Evolutionary conservation across 2,888 invertebrate species (phyloP), one percentile per base, ranked within the genome.

Genomic region (Lochmaea capreae): DNA sequence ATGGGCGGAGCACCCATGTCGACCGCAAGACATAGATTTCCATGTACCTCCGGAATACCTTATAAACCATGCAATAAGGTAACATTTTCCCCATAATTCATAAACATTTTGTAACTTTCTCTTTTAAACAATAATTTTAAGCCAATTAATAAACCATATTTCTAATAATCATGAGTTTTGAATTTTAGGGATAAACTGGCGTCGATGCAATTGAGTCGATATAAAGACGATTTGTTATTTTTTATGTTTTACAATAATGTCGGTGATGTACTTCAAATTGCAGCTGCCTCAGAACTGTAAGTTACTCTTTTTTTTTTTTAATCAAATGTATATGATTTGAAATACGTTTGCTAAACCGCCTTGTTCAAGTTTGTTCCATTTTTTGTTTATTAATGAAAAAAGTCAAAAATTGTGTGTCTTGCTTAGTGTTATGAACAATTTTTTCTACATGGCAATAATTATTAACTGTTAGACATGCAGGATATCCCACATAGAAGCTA

Each of bases 221-320:
- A 98, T 90, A 97, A 97, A 89, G 99, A 99, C 89, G 99, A 99
- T 89, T 92, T 99, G 86, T 92, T 99, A 84, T 99, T 99, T 91
- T 99, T 97, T 90, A 93, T 99, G 89, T 99, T 99, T 90, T 99
- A 99, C 90, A 98, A 97, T 90, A 98, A 97, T 89, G 96, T 97
- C 86, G 98, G 98, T 84, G 99, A 99, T 90, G 94, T 97, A 83
- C 92, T 99, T 90, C 99, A 99, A 91, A 90, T 99, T 84, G 97
- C 97, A 85, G 98, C 98, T 81, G 99, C 99, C 84, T 94, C 94
- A 79, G 98, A 98, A 92, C 89, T 98, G 97, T 98, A 90, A 94
- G 94, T 92, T 70, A 39, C 16, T 33, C 26, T 52, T 22, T 18
- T 9, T 9, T 8, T 8, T 39, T n/a, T 18, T 9, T 2, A 18